phyloP scores from a whole-genome alignment of 2,113 vertebrate species.

The Vireo altiloquus region DNA sequence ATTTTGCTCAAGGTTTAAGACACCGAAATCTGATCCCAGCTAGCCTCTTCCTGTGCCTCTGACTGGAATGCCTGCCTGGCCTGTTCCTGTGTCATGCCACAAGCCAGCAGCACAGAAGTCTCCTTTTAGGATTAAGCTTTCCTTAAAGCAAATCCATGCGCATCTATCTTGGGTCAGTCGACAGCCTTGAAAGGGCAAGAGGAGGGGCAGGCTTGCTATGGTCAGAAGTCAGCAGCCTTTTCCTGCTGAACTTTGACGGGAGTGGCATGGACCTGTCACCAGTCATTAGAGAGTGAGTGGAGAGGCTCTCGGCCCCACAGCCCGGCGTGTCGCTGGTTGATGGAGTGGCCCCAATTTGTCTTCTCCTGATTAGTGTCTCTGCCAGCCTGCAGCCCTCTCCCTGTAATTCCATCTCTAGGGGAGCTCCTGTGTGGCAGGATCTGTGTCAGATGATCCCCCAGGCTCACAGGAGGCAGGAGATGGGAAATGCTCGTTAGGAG shows the following conservation, averaged over 20 bases:
- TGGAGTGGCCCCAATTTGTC: background rate
- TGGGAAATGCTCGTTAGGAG: slow-evolving; percentile 14
- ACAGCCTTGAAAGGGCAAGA: background rate
- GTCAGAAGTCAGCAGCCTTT: background rate
- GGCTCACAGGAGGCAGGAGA: background rate
- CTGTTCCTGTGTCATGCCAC: background rate
- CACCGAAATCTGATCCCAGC: background rate
- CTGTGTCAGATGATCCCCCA: slow-evolving; percentile 37
- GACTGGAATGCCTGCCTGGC: background rate
- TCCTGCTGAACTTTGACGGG: background rate
- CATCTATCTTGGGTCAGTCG: background rate
- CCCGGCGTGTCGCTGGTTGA: background rate
- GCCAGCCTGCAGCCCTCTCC: background rate
- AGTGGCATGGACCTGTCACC: background rate
- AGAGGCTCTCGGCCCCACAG: background rate
- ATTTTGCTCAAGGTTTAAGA: background rate
- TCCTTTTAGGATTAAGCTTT: background rate
- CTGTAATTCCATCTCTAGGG: slow-evolving; percentile 46
- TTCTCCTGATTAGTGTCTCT: background rate
- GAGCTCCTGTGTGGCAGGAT: slow-evolving; percentile 27
- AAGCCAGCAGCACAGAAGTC: background rate
- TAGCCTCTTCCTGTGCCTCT: background rate
- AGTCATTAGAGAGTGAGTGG: background rate
- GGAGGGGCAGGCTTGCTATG: background rate
- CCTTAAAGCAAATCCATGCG: background rate